Base-by-base conservation (phyloP, 2,888 invertebrate species). In the Nudaria mundana region DNA sequence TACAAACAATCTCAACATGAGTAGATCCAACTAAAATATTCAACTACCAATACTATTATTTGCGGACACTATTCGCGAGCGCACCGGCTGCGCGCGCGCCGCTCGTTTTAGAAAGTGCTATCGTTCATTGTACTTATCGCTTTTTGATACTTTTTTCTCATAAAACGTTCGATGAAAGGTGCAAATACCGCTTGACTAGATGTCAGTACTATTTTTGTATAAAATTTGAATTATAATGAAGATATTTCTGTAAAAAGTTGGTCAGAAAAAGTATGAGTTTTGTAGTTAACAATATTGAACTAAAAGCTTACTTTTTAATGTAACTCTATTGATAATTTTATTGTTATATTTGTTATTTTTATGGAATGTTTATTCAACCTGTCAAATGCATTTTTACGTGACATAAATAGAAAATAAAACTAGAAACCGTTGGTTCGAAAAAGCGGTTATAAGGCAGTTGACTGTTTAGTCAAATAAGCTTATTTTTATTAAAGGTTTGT, bases 71-170 rank as follows among this genome's bases (percentile, higher is more conserved):
- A 52, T 51, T 51, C 44, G 52, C 50, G 31, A 33, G 35, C 22
- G n/a, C 40, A 44, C 13, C 25, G 14, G 30, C 43, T 51, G 46
- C 48, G 53, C 49, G 46, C 42, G 52, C 51, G 51, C 45, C 53
- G 43, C 40, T 51, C 63, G 41, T 61, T 81, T 82, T 82, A 81
- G 82, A 82, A 82, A 82, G 82, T 76, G 76, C 66, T 63, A 61
- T 64, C 54, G 57, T 55, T 55, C 56, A 64, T 70, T 67, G 70
- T 66, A 49, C 15, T 45, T 52, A 52, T 63, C 65, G 66, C 69
- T 74, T 65, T 71, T 51, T 50, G 39, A 34, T 3, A 37, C 26
- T 47, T 51, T 54, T 44, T 37, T 48, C 49, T 54, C 63, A 52
- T 68, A 80, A 78, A 79, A 80, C 74, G 44, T 37, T 46, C n/a